Conservation (phyloP, 2,888 invertebrate species). For the Cataglyphis cursor region DNA sequence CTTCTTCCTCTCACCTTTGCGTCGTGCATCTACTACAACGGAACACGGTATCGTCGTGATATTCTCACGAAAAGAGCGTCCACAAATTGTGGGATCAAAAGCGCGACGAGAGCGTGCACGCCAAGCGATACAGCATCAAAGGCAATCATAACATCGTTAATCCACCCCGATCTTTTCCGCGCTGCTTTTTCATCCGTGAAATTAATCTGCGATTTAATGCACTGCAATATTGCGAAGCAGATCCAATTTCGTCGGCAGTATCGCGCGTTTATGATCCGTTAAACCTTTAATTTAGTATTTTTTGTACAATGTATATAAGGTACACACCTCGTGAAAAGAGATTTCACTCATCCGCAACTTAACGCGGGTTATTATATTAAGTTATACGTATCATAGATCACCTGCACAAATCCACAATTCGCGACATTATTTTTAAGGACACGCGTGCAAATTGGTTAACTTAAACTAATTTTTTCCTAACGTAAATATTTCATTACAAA, state of each 20-base stretch:
- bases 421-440: neutral
- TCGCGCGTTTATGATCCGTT: conserved; percentile 35
- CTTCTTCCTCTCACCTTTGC: conserved; percentile 17
- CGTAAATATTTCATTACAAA: neutral
- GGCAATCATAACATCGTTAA: conserved; percentile 50
- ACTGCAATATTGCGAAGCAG: conserved; percentile 28
- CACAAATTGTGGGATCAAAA: conserved; percentile 44
- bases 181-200: conserved; percentile 44
- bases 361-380: conserved; percentile 1
- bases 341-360: neutral
- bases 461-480: neutral
- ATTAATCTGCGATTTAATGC: conserved; percentile 49
- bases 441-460: neutral
- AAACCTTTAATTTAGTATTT: conserved; percentile 25
- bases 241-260: conserved; percentile 36
- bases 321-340: neutral
- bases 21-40: conserved; percentile 39
- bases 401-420: neutral
- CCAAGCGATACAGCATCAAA: conserved; percentile 40
- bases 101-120: conserved; percentile 30
- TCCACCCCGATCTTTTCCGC: conserved; percentile 34
- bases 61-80: conserved; percentile 20
- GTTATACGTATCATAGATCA: neutral
- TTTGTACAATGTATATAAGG: neutral
- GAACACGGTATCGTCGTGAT: conserved; percentile 7